These are phyloP conservation scores for Merluccius polli DNA, from an alignment of 2,797 vertebrate species.

Conservation along the genomic window DNA sequence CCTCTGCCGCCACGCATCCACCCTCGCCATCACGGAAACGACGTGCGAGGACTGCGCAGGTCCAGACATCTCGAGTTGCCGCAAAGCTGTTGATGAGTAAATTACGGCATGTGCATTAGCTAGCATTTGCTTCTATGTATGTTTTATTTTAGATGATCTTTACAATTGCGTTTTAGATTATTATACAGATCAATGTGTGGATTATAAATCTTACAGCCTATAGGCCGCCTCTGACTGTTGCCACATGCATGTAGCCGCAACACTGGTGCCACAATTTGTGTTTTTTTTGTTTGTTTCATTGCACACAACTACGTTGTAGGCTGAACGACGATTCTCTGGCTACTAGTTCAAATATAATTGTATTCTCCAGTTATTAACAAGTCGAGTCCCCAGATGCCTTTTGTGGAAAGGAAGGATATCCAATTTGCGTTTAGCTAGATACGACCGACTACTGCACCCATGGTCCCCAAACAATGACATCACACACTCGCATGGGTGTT, in stretches of 20 bases:
- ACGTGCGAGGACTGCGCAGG: not conserved
- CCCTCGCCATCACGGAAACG: not conserved
- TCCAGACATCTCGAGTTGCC: not conserved
- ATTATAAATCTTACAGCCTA: conserved; percentile 12
- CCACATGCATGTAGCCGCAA: conserved; percentile 35
- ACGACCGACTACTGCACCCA: not conserved
- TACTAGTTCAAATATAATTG: not conserved
- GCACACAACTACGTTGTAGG: not conserved
- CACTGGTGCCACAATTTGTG: not conserved
- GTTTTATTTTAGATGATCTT: not conserved
- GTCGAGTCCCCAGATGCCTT: not conserved
- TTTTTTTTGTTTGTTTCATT: not conserved
- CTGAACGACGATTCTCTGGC: not conserved
- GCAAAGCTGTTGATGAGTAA: not conserved
- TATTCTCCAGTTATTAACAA: not conserved
- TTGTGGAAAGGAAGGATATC: not conserved
- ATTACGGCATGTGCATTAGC: not conserved
- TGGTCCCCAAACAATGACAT: conserved; percentile 1
- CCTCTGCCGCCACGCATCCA: conserved; percentile 36
- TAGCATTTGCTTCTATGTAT: not conserved
- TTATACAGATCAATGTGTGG: no score
- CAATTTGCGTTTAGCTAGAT: not conserved
- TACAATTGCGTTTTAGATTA: not conserved
- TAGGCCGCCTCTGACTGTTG: conserved; percentile 31
- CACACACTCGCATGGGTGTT: conserved; percentile 42